Evolutionary conservation across 2,888 invertebrate genomes (phyloP), one percentile per base, ranked within the genome.

Genomic region (Frankliniella fusca): DNA sequence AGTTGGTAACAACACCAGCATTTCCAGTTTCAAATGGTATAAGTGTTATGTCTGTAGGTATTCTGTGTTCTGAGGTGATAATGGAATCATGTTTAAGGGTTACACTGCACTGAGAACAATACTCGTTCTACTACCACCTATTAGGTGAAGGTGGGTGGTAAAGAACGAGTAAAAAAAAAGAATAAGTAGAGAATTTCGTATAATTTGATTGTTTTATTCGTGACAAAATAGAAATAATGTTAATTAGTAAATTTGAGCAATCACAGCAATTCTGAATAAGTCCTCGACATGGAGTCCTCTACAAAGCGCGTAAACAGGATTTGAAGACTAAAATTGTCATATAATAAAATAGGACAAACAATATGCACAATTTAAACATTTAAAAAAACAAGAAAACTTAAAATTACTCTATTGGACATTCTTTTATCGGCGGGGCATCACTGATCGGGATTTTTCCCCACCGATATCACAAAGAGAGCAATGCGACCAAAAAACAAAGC

Each of bases 381-480:
- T 76, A 27, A 11, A 76, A 27, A 20, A 61, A 20, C 10, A 54
- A 54, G 15, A 54, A 5, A 54, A 54, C 54, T 54, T 54, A 54
- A 54, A 54, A 20, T 54, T 20, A 54, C 23, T 76, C n/a, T 76
- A 76, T 76, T 76, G 12, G 70, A 27, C 23, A 27, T 27, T 27
- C n/a, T 27, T 76, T 76, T 76, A 76, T 76, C 70, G 70, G 70
- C 23, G 70, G 70, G 23, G 12, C 70, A 27, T 76, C 27, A 12
- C 70, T 61, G 15, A 70, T 23, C 70, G 23, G 70, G 70, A 23
- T 23, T 76, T 12, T 23, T 2, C 27, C 27, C 70, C 70, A 27
- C 70, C 70, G 70, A 76, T 23, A 76, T 76, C 70, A 76, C 70
- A 76, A 76, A 76, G 70, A 76, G 70, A 76, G 70, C 70, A 76